A percentile compares a stretch with the other conserved stretches of the same genome.
These are phyloP conservation scores for Hyaena hyaena DNA, from an alignment of 2,113 vertebrate species.

Conservation along the genomic window DNA sequence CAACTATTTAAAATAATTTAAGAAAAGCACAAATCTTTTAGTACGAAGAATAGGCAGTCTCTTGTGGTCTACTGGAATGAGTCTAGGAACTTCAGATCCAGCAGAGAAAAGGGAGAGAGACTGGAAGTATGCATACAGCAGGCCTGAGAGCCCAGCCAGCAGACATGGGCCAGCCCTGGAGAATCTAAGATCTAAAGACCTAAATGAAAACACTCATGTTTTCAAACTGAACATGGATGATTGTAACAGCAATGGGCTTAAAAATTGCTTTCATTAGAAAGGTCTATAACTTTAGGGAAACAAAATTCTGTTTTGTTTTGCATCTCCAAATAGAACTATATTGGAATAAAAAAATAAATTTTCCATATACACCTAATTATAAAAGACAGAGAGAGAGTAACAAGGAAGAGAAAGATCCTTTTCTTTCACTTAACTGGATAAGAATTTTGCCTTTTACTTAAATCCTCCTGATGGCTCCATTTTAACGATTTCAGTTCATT, in stretches of 20 bases:
- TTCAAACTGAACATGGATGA: neutral
- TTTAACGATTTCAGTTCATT: constrained; percentile 35
- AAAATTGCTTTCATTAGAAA: constrained; percentile 41
- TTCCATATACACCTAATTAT: neutral
- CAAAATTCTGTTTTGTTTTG: neutral
- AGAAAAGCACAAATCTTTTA: neutral
- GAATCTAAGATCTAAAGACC: neutral
- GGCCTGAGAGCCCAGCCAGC: neutral
- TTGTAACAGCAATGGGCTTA: neutral
- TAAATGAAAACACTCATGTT: neutral
- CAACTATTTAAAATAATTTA: neutral
- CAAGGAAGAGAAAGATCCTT: neutral
- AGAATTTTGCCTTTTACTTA: constrained; percentile 33
- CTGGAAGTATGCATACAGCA: neutral
- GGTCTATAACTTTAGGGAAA: neutral
- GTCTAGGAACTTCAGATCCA: neutral
- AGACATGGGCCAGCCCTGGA: neutral
- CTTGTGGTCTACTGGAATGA: neutral
- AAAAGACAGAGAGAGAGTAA: neutral
- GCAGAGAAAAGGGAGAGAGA: neutral
- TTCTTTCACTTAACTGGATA: neutral
- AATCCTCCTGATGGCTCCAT: neutral
- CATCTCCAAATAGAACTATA: constrained; percentile 20
- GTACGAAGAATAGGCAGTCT: neutral
- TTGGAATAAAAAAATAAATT: constrained; percentile 29